A percentile compares a stretch with the other conserved stretches of the same genome.
phyloP scores from a whole-genome alignment of 2,888 invertebrate genomes.

The Andrena fulva region DNA sequence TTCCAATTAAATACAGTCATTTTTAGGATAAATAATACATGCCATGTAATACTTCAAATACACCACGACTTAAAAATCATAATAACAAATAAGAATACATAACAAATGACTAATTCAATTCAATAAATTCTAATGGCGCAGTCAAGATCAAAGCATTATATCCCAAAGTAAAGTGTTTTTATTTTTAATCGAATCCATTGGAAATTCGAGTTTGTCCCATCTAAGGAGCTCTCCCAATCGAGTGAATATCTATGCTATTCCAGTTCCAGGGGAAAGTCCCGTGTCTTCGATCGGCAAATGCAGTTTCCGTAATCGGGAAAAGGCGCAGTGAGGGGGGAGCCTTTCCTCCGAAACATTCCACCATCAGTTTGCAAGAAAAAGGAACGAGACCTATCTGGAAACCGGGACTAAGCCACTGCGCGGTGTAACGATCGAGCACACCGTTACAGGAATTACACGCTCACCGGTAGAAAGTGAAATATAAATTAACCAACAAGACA shows the following conservation, averaged over 20 bases:
- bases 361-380: constrained; percentile 41
- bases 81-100: no score
- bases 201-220: no score
- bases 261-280: constrained; percentile 28
- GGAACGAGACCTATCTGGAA: constrained; percentile 48
- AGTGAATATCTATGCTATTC: constrained; percentile 1
- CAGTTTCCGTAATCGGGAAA: constrained; percentile 67
- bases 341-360: constrained; percentile 61
- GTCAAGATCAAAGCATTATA: no score
- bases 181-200: no score
- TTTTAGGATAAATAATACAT: no score
- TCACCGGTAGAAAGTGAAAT: constrained; percentile 77
- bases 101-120: no score
- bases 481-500: constrained; percentile 65
- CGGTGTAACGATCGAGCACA: constrained; percentile 47
- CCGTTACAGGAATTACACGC: constrained; percentile 62
- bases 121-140: no score
- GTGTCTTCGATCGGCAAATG: constrained; percentile 36
- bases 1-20: no score
- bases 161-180: no score
- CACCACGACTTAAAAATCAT: no score
- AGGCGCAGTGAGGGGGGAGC: constrained; percentile 56
- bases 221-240: background rate
- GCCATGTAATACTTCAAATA: no score
- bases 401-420: constrained; percentile 37